Evolutionary conservation across 2,888 invertebrate species (phyloP).

Genomic region (Priocnemis perturbator): DNA sequence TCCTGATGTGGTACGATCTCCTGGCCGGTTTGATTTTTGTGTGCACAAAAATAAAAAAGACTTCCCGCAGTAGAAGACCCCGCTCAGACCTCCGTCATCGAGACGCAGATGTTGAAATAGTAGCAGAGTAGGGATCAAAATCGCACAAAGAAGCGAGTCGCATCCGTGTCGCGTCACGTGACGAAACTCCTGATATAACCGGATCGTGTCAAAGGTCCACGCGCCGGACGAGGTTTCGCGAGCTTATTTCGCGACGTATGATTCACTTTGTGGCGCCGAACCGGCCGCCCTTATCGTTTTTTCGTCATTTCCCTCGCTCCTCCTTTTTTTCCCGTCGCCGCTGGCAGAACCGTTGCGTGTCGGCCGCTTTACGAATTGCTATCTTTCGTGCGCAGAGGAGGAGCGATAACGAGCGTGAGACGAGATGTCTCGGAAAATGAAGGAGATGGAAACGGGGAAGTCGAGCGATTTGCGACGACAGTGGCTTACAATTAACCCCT

Average conservation of each 20-base stretch:
- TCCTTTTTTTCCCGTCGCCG: constrained; percentile 22
- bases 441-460: too few relatives aligned
- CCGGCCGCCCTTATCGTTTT: constrained; percentile 51
- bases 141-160: background rate
- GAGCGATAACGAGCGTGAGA: background rate
- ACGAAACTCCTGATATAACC: too few relatives aligned
- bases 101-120: too few relatives aligned
- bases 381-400: constrained; percentile 7
- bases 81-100: too few relatives aligned
- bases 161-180: constrained; percentile 1
- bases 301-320: constrained; percentile 46
- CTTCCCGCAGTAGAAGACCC: too few relatives aligned
- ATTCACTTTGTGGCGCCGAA: constrained; percentile 63
- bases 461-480: too few relatives aligned
- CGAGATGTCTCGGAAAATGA: background rate
- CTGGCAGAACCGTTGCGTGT: too few relatives aligned
- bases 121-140: too few relatives aligned
- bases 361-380: constrained; percentile 14
- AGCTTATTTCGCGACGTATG: constrained; percentile 61
- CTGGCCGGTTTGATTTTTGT: too few relatives aligned
- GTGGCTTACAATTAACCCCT: too few relatives aligned
- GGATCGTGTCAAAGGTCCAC: constrained; percentile 22
- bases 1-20: too few relatives aligned
- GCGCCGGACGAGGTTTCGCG: constrained; percentile 32
- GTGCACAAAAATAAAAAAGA: too few relatives aligned